Percentiles rank a stretch among this genome's conserved stretches.
Conservation (phyloP, 2,113 vertebrate genomes). For the Corythaeola cristata region DNA sequence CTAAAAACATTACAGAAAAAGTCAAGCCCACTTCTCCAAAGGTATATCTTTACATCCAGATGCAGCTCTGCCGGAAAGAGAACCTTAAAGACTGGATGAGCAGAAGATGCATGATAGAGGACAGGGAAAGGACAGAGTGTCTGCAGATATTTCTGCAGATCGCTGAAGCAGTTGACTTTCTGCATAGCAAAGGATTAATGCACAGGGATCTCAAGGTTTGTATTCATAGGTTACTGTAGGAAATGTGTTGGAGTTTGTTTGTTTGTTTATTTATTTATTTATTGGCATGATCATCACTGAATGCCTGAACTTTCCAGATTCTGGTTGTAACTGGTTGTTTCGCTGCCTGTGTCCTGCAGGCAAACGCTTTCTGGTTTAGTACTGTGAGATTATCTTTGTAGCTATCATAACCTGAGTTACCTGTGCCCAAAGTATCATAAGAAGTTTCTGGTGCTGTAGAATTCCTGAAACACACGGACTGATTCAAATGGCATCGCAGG, state of each 20-base stretch:
- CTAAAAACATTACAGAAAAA: constrained; percentile 67
- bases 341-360: neutral
- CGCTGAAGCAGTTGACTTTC: constrained; percentile 92
- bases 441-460: neutral
- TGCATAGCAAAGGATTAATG: constrained; percentile 97
- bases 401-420: neutral
- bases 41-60: constrained; percentile 98
- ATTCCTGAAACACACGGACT: neutral
- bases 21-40: constrained; percentile 87
- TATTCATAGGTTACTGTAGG: neutral
- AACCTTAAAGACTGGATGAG: constrained; percentile 99
- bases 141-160: constrained; percentile 97
- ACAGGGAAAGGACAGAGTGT: constrained; percentile 86
- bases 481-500: neutral
- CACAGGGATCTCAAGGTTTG: constrained; percentile 97
- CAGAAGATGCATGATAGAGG: constrained; percentile 83
- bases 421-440: neutral
- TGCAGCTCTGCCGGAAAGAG: constrained; percentile 98
- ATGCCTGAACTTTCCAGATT: neutral
- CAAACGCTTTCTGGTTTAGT: neutral
- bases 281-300: neutral
- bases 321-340: neutral
- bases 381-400: neutral
- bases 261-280: neutral
- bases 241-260: neutral